Percentiles rank a stretch among this genome's conserved stretches.
Evolutionary conservation across 2,888 invertebrate genomes (phyloP).

Genomic region (Plusia festucae): DNA sequence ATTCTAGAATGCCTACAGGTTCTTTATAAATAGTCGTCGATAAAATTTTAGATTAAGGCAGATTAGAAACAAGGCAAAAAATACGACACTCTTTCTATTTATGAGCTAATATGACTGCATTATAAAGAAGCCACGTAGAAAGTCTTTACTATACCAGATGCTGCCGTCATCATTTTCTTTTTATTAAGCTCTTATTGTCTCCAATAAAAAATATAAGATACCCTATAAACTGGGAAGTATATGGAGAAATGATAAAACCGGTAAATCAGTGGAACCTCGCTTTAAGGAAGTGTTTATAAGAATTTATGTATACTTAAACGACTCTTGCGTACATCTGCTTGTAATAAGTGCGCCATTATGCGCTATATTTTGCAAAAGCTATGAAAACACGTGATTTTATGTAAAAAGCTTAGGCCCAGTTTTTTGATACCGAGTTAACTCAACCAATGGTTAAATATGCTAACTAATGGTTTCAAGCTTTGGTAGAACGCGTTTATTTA

Average conservation of each 20-base stretch:
- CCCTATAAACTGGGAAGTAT: conserved; percentile 75
- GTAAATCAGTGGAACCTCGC: conserved; percentile 59
- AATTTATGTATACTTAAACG: conserved; percentile 67
- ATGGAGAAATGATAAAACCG: conserved; percentile 70
- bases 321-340: conserved; percentile 36
- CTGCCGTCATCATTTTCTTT: conserved; percentile 72
- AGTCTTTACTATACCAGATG: conserved; percentile 44
- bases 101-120: conserved; percentile 42
- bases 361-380: conserved; percentile 37
- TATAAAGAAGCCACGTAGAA: conserved; percentile 47
- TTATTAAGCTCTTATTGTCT: conserved; percentile 85
- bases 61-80: too few species aligned
- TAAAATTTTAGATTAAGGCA: too few species aligned
- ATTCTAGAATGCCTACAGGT: background rate
- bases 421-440: too few species aligned
- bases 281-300: conserved; percentile 61
- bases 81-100: conserved; percentile 21
- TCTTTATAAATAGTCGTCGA: background rate
- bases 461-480: too few species aligned
- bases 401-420: too few species aligned
- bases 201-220: conserved; percentile 83
- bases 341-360: conserved; percentile 51
- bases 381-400: conserved; percentile 31
- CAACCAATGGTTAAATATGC: too few species aligned
- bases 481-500: too few species aligned